Evolutionary conservation across 1,140 invertebrate genomes (phyloP), one percentile per base, ranked within the genome.

Genomic region (Drosophila ironensis): DNA sequence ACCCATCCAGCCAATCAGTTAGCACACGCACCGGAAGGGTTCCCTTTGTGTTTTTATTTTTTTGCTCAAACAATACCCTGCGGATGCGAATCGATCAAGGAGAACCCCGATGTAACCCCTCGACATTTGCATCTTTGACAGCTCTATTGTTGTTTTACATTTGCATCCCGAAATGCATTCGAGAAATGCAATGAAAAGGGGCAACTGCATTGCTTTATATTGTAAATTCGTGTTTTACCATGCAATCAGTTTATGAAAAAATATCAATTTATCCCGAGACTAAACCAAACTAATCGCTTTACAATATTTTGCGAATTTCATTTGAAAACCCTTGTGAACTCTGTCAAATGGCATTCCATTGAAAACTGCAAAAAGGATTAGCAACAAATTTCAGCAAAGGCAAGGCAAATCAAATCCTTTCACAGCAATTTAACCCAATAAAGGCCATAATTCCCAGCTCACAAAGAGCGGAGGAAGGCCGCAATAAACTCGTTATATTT

Each of bases 121-220:
- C 57, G 24, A 68, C 56, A 76, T 81, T 82, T 82, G 51, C 72
- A 82, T 72, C 57, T 63, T 47, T 73, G 71, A 60, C 69, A 54
- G 50, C 50, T 74, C 38, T 50, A 52, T 57, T 80, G 41, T 53
- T 56, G 56, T 51, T 63, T 46, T 60, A 37, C 47, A 70, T 72
- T 44, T 35, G 53, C 57, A 77, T 76, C 60, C 67, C 72, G 72
- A 72, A 63, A 82, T 47, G 60, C 45, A 72, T n/a, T n/a, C 45
- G 51, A 22, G 59, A 82, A 63, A 59, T 57, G 69, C 56, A 61
- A 41, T 44, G 45, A 27, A 60, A 61, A 27, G 2, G 9, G 59
- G 41, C 56, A 48, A 63, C 30, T 61, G 41, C 59, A 61, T 63
- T 28, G 56, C 22, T 30, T 61, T n/a, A n/a, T n/a, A 37, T 35